A percentile compares a stretch with the other conserved stretches of the same genome.
Conservation (phyloP, 2,888 invertebrate genomes). For the Drosophila fulvimacula region DNA sequence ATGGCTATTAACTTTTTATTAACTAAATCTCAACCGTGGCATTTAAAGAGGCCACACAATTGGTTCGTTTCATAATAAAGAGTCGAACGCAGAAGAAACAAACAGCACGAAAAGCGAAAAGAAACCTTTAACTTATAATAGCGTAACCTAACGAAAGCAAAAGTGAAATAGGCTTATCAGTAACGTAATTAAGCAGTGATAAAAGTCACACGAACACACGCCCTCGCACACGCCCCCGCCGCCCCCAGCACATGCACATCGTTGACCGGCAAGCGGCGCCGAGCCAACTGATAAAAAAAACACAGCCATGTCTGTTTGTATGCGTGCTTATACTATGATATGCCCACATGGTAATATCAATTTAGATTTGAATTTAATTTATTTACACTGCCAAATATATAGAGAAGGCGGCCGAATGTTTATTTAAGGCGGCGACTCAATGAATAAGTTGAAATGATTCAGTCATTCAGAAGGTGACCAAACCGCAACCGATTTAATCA, state of each 20-base stretch:
- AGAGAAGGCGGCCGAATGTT: conserved; percentile 43
- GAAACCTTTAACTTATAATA: conserved; percentile 54
- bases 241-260: conserved; percentile 13
- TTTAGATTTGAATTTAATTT: conserved; percentile 79
- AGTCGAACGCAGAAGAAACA: conserved; percentile 12
- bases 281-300: conserved; percentile 54
- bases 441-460: conserved; percentile 51
- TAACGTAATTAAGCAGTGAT: conserved; percentile 78
- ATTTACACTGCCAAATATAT: conserved; percentile 65
- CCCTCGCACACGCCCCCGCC: conserved; percentile 13
- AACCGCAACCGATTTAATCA: conserved; percentile 26
- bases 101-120: conserved; percentile 10
- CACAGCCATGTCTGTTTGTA: conserved; percentile 17
- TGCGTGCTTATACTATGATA: conserved; percentile 27
- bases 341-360: conserved; percentile 63
- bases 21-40: conserved; percentile 68
- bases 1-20: conserved; percentile 73
- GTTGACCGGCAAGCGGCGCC: conserved; percentile 48
- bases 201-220: conserved; percentile 58
- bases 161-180: conserved; percentile 69
- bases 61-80: conserved; percentile 22
- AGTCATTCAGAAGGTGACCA: conserved; percentile 44
- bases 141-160: conserved; percentile 46
- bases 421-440: conserved; percentile 63
- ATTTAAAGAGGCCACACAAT: conserved; percentile 46